phyloP scores from a whole-genome alignment of 2,797 vertebrate genomes.

The Crocodylus rhombifer region DNA sequence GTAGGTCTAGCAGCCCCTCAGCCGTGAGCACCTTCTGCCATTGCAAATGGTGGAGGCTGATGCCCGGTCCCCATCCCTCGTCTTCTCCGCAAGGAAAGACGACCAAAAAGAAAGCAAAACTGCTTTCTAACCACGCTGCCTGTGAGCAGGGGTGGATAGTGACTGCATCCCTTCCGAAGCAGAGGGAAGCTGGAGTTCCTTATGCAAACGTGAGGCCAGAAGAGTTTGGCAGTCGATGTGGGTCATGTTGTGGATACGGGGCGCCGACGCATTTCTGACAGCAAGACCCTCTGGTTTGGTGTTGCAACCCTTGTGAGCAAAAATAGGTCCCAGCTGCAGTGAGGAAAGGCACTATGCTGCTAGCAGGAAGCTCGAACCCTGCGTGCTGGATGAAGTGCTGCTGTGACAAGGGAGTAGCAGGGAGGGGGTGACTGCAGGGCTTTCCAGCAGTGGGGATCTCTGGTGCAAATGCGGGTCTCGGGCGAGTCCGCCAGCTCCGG shows the following conservation, averaged over 20 bases:
- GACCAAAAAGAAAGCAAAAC: not conserved
- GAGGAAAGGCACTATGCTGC: not conserved
- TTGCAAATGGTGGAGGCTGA: not conserved
- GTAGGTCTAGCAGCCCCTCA: not conserved
- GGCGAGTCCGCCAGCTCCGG: not conserved
- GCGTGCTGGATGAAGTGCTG: not conserved
- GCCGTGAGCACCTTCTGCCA: not conserved
- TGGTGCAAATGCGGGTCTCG: not conserved
- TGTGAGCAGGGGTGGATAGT: not conserved
- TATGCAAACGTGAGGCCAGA: conserved; percentile 20
- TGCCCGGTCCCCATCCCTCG: not conserved
- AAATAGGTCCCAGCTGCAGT: not conserved
- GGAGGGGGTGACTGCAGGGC: not conserved
- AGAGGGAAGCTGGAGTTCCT: not conserved
- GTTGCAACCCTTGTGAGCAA: fast-evolving
- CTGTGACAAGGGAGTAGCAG: not conserved
- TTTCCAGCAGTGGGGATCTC: not conserved
- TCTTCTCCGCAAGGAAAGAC: not conserved
- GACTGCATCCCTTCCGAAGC: not conserved
- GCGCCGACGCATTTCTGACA: not conserved
- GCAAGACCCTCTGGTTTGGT: not conserved
- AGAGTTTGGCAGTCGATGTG: not conserved
- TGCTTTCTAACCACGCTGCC: not conserved
- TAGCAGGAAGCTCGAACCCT: not conserved
- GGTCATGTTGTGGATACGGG: not conserved